Conservation (phyloP, 2,113 vertebrate genomes). For the Ibidorhyncha struthersii region DNA sequence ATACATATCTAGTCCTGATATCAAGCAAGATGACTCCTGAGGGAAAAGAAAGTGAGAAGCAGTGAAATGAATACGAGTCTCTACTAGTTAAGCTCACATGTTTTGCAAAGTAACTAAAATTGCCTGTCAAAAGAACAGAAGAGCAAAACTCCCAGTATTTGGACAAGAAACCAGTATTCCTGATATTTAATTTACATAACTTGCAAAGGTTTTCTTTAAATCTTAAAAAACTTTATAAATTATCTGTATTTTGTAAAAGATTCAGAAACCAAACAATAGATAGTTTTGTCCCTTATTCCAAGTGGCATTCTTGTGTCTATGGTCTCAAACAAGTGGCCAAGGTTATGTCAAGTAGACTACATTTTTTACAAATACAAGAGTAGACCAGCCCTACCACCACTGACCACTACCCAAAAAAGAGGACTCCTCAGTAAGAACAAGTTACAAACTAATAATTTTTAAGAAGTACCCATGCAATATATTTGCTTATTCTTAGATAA, state of each 20-base stretch:
- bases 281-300: neutral
- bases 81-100: neutral
- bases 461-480: neutral
- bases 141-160: neutral
- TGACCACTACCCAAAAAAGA: neutral
- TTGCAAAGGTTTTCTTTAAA: neutral
- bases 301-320: neutral
- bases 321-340: neutral
- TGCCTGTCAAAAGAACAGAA: neutral
- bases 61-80: slow-evolving; percentile 7
- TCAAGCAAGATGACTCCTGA: slow-evolving; percentile 30
- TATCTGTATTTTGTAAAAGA: neutral
- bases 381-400: neutral
- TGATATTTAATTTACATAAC: neutral
- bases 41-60: slow-evolving; percentile 44
- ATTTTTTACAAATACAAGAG: neutral
- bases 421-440: neutral
- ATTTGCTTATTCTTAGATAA: neutral
- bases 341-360: neutral
- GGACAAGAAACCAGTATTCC: neutral
- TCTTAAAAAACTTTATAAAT: neutral
- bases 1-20: slow-evolving; percentile 5
- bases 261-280: neutral
- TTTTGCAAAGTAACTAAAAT: neutral
- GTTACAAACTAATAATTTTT: neutral